Evolutionary conservation across 2,888 invertebrate genomes (phyloP), one percentile per base, ranked within the genome.

Genomic region (Tiphia femorata): DNA sequence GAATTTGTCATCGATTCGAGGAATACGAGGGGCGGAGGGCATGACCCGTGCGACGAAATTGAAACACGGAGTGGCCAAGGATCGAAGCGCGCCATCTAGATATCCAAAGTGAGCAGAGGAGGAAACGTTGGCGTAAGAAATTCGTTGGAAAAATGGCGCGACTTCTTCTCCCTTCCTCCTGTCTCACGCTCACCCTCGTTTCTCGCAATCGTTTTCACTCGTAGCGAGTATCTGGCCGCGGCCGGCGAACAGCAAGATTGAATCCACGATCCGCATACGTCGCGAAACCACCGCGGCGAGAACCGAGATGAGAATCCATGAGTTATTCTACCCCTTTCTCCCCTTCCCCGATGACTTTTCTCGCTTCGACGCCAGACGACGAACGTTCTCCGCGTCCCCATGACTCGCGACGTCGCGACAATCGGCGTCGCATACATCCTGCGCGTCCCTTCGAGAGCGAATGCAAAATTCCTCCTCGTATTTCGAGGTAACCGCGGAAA

Each of bases 201-300:
- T n/a, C 6, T 1, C 12, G 12, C 33, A 33, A n/a, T 6, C 33
- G 8, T n/a, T 33, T 33, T 2, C 12, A 33, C 14, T 33, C 12
- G 12, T 3, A 14, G 12, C 12, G 33, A 2, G 29, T 2, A 29
- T 12, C 12, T 6, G n/a, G 33, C 14, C 50, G 29, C 49, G 49
- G 25, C 19, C 17, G 33, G 33, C 59, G 49, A 40, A 23, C 46
- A 46, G 10, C 54, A 49, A 62, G 53, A 56, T 65, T 66, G 52
- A 55, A 64, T 64, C 44, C 35, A n/a, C 41, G 44, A 8, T n/a
- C 14, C 58, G 42, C 7, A 38, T 20, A 16, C 30, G 35, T 53
- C 48, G 49, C 12, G 8, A 14, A n/a, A n/a, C n/a, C n/a, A n/a
- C n/a, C 33, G 33, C n/a, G n/a, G 41, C 21, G 6, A 25, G 8